Evolutionary conservation across 1,140 invertebrate species (phyloP).

Genomic region (Agrilus planipennis): DNA sequence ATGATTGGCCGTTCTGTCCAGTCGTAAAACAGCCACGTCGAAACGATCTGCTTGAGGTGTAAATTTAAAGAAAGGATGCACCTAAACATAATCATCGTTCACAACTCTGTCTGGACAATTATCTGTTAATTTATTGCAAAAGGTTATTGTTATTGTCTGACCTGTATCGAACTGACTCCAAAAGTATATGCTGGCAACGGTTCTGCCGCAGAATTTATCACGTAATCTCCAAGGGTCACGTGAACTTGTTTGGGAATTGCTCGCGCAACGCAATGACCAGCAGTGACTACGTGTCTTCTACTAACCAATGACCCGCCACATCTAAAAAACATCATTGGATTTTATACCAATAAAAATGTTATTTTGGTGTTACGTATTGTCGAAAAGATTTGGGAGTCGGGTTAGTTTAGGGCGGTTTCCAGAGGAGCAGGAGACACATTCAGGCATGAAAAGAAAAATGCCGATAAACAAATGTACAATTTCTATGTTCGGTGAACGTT

Average conservation of each 20-base stretch:
- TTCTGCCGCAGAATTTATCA: slow-evolving; percentile 85
- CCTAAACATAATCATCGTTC: slow-evolving; percentile 41
- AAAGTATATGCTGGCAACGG: slow-evolving; percentile 82
- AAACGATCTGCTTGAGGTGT: slow-evolving; percentile 83
- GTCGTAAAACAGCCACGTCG: slow-evolving; percentile 80
- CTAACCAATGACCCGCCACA: slow-evolving; percentile 92
- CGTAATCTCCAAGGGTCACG: slow-evolving; percentile 86
- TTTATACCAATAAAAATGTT: too few relatives aligned
- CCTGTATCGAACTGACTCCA: slow-evolving; percentile 68
- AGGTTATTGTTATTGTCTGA: slow-evolving; percentile 14
- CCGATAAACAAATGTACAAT: too few relatives aligned
- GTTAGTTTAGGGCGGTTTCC: too few relatives aligned
- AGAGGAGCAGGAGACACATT: too few relatives aligned
- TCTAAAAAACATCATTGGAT: slow-evolving; percentile 41
- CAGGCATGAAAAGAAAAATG: too few relatives aligned
- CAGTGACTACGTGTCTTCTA: slow-evolving; percentile 85
- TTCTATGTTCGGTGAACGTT: too few relatives aligned
- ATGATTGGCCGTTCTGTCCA: slow-evolving; percentile 78
- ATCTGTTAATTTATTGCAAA: background rate
- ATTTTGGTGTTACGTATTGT: too few relatives aligned
- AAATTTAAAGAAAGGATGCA: slow-evolving; percentile 91
- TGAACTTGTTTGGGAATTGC: slow-evolving; percentile 80
- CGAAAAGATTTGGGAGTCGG: too few relatives aligned
- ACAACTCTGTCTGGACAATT: too few relatives aligned
- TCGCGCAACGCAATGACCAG: slow-evolving; percentile 90